Percentiles rank a stretch among this genome's conserved stretches.
These are phyloP conservation scores for Sycobia sp. DNA, from an alignment of 1,140 invertebrate species.

Conservation along the genomic window DNA sequence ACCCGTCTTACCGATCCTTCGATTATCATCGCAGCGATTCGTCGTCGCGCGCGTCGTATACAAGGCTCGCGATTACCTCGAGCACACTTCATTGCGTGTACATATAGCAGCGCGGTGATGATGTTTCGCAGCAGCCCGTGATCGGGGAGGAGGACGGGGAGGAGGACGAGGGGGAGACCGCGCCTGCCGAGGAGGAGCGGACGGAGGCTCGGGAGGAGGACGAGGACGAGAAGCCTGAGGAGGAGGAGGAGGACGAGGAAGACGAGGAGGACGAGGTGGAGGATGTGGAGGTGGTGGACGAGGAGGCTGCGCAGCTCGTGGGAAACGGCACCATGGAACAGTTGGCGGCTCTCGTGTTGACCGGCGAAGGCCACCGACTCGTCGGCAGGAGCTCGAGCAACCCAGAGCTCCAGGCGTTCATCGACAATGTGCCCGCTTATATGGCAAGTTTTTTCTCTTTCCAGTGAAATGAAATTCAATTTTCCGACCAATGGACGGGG, in stretches of 20 bases:
- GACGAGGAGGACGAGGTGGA: slow-evolving; percentile 40
- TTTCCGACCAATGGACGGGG: too few relatives aligned
- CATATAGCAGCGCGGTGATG: too few relatives aligned
- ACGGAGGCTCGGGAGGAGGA: slow-evolving; percentile 48
- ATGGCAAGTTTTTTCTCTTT: slow-evolving; percentile 67
- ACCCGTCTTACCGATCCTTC: too few relatives aligned
- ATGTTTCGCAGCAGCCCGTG: neutral
- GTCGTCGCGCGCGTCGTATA: too few relatives aligned
- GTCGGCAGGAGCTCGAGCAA: slow-evolving; percentile 75
- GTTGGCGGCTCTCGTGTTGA: slow-evolving; percentile 83
- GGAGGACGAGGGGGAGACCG: too few relatives aligned
- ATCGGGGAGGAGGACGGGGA: neutral
- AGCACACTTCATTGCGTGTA: too few relatives aligned
- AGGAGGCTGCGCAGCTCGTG: slow-evolving; percentile 68
- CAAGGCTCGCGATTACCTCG: too few relatives aligned
- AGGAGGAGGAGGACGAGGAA: slow-evolving; percentile 52
- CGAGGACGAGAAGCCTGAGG: slow-evolving; percentile 68
- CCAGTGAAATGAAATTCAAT: too few relatives aligned
- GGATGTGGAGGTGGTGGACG: slow-evolving; percentile 53
- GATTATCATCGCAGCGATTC: too few relatives aligned
- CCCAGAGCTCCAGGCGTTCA: slow-evolving; percentile 84
- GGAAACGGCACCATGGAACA: slow-evolving; percentile 85
- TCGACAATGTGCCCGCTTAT: slow-evolving; percentile 87
- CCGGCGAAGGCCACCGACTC: slow-evolving; percentile 81
- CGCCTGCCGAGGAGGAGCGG: neutral